Evolutionary conservation across 2,113 vertebrate genomes (phyloP).

Genomic region (Orthonyx spaldingii): DNA sequence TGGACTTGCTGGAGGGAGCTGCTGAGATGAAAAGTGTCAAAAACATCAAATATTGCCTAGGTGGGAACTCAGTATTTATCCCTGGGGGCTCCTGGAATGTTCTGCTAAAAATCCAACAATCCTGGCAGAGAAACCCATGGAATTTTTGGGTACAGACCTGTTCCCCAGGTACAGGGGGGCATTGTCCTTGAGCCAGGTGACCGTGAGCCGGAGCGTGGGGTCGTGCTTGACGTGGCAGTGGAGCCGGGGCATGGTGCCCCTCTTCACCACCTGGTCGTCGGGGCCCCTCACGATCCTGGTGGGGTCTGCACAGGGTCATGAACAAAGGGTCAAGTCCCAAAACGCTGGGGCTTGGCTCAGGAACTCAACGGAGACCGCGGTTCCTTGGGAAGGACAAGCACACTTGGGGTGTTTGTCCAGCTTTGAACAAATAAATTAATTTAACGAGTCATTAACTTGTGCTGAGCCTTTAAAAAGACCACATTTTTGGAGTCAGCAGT

Average conservation of each 20-base stretch:
- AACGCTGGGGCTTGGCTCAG: background rate
- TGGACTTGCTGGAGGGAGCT: background rate
- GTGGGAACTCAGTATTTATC: accelerated
- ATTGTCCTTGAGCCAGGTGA: conserved; percentile 88
- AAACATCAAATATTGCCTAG: accelerated
- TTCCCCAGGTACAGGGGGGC: conserved; percentile 76
- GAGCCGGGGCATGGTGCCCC: conserved; percentile 79
- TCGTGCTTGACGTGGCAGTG: conserved; percentile 86
- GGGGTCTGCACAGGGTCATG: conserved; percentile 74
- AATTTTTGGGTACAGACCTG: conserved; percentile 66
- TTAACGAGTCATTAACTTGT: background rate
- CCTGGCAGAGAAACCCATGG: accelerated
- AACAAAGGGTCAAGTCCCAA: background rate
- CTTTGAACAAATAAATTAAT: background rate
- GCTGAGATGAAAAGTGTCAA: background rate
- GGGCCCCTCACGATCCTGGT: conserved; percentile 86
- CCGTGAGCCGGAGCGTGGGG: conserved; percentile 74
- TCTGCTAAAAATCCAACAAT: background rate
- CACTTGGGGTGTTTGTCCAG: background rate
- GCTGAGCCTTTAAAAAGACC: background rate
- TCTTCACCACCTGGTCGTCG: conserved; percentile 75
- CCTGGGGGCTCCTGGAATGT: background rate
- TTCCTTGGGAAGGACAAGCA: background rate
- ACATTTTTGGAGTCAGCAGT: background rate
- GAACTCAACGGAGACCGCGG: accelerated